A percentile compares a stretch with the other conserved stretches of the same genome.
phyloP scores from a whole-genome alignment of 2,113 vertebrate species.

The Dromiciops gliroides region DNA sequence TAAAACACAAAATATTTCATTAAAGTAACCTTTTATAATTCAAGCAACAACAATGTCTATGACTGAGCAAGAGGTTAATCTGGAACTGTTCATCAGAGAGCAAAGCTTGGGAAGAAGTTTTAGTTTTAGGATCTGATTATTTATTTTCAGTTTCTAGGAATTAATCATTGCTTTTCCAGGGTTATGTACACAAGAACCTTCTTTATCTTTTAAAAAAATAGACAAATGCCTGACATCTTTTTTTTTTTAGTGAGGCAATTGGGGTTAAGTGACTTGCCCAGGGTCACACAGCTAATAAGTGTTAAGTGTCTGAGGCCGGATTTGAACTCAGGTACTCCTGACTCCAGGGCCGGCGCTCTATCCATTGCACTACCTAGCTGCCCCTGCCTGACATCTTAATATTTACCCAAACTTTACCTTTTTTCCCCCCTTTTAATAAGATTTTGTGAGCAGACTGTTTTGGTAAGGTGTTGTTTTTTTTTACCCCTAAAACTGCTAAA shows the following conservation, averaged over 20 bases:
- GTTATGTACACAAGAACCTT: slow-evolving; percentile 53
- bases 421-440: neutral
- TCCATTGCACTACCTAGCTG: too few species aligned
- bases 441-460: neutral
- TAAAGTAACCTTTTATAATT: slow-evolving; percentile 28
- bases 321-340: too few species aligned
- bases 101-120: neutral
- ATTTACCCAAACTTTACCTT: neutral
- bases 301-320: too few species aligned
- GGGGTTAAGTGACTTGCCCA: too few species aligned
- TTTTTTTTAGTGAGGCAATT: too few species aligned
- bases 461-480: neutral
- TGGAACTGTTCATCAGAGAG: neutral
- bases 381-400: neutral
- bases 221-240: neutral
- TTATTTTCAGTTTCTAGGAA: slow-evolving; percentile 61
- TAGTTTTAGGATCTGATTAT: neutral
- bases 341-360: too few species aligned
- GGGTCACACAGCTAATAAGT: too few species aligned
- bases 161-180: slow-evolving; percentile 51
- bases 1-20: slow-evolving; percentile 56
- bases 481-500: neutral
- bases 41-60: neutral
- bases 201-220: slow-evolving; percentile 53
- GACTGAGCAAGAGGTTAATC: neutral